Base-by-base conservation (phyloP, 2,113 vertebrate genomes). In the Rattus rattus region DNA sequence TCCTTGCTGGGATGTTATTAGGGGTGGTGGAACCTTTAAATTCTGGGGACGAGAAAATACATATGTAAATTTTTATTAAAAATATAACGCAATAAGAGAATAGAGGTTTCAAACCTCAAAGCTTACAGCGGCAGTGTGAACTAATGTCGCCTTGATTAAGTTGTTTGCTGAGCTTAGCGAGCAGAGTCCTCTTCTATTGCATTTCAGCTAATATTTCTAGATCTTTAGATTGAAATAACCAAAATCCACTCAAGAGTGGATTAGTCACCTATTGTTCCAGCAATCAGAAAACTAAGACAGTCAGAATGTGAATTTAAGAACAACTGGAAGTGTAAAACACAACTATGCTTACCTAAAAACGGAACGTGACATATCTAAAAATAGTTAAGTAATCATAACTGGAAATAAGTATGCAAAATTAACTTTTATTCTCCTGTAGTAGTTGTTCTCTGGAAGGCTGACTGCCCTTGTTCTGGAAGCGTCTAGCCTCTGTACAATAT, bases 11-110 rank as follows among this genome's bases (percentile, higher is more conserved):
- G 3, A 7, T 17, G 24, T 0, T 79, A 54, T 79, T n/a, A 77
- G 10, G 14, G 5, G 26, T 7, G 8, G 7, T 17, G 1, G 26
- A 65, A 84, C 9, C 0, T 24, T 12, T 33, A 28, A 12, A 8
- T 4, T 61, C 61, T 30, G 7, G 7, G 33, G 7, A 54, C 2
- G 11, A 4, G 2, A 11, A 49, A 30, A 33, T n/a, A 61, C 4
- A 5, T 4, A 70, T 17, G 30, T 59, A 20, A 86, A 39, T 28
- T 65, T 13, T 26, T 11, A n/a, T 59, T 3, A 12, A 26, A 70
- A 8, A 19, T 52, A 70, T 79, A 12, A 79, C 28, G 5, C 26
- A 52, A n/a, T 49, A 47, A 7, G 47, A 59, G 54, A 11, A 0
- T 7, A 14, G 52, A 79, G 22, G 28, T 9, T 13, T 61, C 30